Evolutionary conservation across 2,797 vertebrate species (phyloP).

Genomic region (Micropoecilia bifurca): DNA sequence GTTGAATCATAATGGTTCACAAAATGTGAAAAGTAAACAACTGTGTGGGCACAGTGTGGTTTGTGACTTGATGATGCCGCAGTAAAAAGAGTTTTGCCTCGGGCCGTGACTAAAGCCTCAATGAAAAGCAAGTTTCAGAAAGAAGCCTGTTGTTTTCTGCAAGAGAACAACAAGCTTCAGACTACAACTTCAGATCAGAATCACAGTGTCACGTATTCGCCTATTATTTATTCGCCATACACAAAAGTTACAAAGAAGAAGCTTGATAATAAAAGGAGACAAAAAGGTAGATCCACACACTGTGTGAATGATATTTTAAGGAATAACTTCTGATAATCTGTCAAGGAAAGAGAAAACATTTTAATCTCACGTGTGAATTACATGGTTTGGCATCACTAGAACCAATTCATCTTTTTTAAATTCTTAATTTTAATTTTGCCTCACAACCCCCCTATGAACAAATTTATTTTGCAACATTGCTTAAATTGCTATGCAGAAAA

Average conservation of each 20-base stretch:
- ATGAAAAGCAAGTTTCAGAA: conserved; percentile 7
- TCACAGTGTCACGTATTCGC: not conserved
- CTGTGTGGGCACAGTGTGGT: conserved; percentile 21
- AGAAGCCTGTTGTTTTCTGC: not conserved
- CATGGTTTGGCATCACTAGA: not conserved
- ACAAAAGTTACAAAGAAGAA: not conserved
- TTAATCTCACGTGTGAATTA: not conserved
- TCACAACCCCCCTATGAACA: not conserved
- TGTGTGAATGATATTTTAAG: not conserved
- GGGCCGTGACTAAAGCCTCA: conserved; percentile 16
- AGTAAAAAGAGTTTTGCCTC: conserved; percentile 36
- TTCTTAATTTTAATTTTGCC: not conserved
- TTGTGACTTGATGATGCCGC: conserved; percentile 21
- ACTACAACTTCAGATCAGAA: not conserved
- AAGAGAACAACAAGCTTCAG: not conserved
- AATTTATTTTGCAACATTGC: not conserved
- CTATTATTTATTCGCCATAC: not conserved
- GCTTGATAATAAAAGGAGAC: not conserved
- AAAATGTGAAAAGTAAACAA: conserved; percentile 57
- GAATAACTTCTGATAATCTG: not conserved
- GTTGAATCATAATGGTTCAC: conserved; percentile 38
- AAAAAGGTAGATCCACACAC: not conserved
- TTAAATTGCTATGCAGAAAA: not conserved
- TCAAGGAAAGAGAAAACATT: not conserved
- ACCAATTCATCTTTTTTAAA: not conserved